Percentiles rank a stretch among this genome's conserved stretches.
Evolutionary conservation across 37 sponge, comb jelly and placozoan species (phyloP).

Genomic region (Ianthella basta): DNA sequence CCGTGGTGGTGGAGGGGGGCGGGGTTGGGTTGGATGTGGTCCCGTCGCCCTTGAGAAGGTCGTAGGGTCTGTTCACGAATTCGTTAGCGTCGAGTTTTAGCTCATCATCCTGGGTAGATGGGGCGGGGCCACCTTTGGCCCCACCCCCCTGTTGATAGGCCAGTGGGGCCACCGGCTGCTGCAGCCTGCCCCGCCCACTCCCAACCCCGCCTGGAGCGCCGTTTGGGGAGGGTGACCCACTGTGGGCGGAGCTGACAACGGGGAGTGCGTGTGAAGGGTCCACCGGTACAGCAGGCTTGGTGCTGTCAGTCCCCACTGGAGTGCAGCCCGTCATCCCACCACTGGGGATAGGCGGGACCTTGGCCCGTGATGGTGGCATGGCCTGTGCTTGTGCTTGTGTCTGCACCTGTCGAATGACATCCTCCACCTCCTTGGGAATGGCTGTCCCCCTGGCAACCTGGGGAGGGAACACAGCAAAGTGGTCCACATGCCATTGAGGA

Average conservation of each 20-base stretch:
- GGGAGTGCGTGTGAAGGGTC: background rate
- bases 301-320: conserved; percentile 14
- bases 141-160: background rate
- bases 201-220: background rate
- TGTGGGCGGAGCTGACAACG: background rate
- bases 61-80: background rate
- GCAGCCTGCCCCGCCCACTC: background rate
- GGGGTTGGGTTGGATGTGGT: background rate
- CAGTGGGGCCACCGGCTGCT: background rate
- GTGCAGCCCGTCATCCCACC: background rate
- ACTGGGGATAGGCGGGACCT: background rate
- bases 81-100: conserved; percentile 5
- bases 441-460: background rate
- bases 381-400: conserved; percentile 8
- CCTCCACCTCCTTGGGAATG: background rate
- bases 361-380: background rate
- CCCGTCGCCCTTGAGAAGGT: background rate
- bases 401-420: conserved; percentile 14
- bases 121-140: background rate
- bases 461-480: too few relatives aligned
- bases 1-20: background rate
- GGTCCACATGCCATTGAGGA: too few relatives aligned
- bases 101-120: background rate
- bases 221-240: background rate
- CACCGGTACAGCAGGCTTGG: conserved; percentile 21